Evolutionary conservation across 2,888 invertebrate species (phyloP).

Genomic region (Netelia inedita): DNA sequence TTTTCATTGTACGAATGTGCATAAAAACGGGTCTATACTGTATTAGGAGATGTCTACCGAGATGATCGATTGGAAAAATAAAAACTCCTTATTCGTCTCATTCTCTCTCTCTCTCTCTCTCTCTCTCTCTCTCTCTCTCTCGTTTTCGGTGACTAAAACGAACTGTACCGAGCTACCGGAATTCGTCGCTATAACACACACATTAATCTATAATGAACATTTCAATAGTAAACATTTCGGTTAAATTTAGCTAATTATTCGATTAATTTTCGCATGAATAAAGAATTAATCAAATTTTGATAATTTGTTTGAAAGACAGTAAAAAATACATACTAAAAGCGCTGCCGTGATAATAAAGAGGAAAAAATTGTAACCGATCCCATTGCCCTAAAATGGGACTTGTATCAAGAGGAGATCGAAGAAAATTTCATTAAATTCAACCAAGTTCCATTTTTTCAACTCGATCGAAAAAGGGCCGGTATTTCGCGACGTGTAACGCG

Average conservation of each 20-base stretch:
- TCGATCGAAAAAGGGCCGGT: not conserved
- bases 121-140: constrained; percentile 28
- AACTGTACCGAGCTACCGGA: constrained; percentile 2
- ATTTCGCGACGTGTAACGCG: constrained; percentile 64
- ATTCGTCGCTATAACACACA: not conserved
- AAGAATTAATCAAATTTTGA: no score
- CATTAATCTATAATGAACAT: not conserved
- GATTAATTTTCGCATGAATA: not conserved
- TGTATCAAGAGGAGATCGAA: no score
- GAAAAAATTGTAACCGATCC: no score
- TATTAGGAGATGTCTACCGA: constrained; percentile 43
- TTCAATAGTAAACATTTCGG: not conserved
- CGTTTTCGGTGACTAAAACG: constrained; percentile 40
- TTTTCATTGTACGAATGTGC: constrained; percentile 23
- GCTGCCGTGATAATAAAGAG: no score
- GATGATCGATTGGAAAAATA: constrained; percentile 58
- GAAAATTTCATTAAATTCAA: not conserved
- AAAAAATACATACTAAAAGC: no score
- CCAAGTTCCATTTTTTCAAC: not conserved
- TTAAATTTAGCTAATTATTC: not conserved
- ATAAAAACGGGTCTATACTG: constrained; percentile 29
- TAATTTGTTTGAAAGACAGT: no score
- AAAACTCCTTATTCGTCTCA: constrained; percentile 22
- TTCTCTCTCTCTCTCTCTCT: constrained; percentile 18
- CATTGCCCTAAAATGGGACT: no score